phyloP scores from a whole-genome alignment of 2,888 invertebrate species.

The Calameuta pallipes region DNA sequence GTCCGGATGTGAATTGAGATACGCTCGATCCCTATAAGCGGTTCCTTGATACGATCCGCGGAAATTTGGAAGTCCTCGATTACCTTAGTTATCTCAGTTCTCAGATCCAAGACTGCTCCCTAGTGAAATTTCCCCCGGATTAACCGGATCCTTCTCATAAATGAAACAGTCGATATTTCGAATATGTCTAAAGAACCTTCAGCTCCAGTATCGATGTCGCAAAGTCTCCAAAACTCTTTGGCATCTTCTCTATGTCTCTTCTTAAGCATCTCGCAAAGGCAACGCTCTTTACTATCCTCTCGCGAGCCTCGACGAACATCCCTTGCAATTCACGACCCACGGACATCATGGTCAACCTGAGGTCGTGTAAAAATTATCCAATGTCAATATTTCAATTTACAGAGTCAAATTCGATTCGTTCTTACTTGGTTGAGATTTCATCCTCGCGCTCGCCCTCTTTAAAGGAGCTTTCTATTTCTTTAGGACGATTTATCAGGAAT shows the following conservation, averaged over 20 bases:
- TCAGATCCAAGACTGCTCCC: constrained; percentile 71
- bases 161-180: background rate
- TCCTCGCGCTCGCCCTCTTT: constrained; percentile 44
- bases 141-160: background rate
- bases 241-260: constrained; percentile 73
- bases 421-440: constrained; percentile 38
- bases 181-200: constrained; percentile 51
- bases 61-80: constrained; percentile 72
- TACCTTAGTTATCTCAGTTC: constrained; percentile 70
- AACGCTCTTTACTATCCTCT: constrained; percentile 82
- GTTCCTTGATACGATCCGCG: constrained; percentile 67
- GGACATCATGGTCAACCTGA: constrained; percentile 63
- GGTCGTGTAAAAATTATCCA: background rate
- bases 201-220: constrained; percentile 73
- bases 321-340: constrained; percentile 84
- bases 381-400: background rate
- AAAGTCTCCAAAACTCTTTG: constrained; percentile 70
- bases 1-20: constrained; percentile 74
- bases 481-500: constrained; percentile 65
- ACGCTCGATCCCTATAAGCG: constrained; percentile 72
- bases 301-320: constrained; percentile 82
- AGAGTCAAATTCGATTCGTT: background rate
- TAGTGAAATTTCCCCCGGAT: constrained; percentile 43
- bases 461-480: constrained; percentile 51
- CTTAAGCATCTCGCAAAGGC: constrained; percentile 83